Evolutionary conservation across 2,888 invertebrate genomes (phyloP), one percentile per base, ranked within the genome.

Genomic region (Choreutis nemorana): DNA sequence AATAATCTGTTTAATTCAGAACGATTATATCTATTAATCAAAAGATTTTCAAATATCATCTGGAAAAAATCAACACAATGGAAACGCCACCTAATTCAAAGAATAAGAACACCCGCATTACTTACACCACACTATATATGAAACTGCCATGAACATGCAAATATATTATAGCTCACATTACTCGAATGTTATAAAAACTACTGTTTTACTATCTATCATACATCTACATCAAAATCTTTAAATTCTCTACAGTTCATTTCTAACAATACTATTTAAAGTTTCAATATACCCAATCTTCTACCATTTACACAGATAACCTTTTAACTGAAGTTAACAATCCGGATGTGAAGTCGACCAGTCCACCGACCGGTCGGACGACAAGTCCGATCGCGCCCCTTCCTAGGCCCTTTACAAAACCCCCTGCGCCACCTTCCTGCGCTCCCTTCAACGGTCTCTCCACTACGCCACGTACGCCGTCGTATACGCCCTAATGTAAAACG

Each of bases 321-420:
- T 51, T 64, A 25, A 73, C 54, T n/a, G 65, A 44, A 11, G 50
- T 37, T 36, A 71, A 60, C 14, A 75, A 53, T 6, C 61, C 61
- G n/a, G 64, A 55, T 24, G 66, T 62, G 48, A 63, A 73, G 55
- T 77, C 75, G 34, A 70, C 48, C 38, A 73, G 40, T 11, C 72
- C 75, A 15, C 63, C 60, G 36, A 68, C 42, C 13, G 75, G 75
- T 1, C 67, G 56, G 33, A 65, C 56, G 29, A 75, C 28, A 3
- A 75, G 54, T 0, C 72, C 72, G 14, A 67, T 31, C 20, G 58
- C 54, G 32, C 68, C 75, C 11, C 45, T 50, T 2, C 63, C 68
- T 3, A 72, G 52, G 1, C 73, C 75, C 32, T 41, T 45, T 16
- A 56, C 39, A 42, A 72, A 62, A 12, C 73, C 75, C 16, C 49